Percentiles rank a stretch among this genome's conserved stretches.
phyloP scores from a whole-genome alignment of 2,888 invertebrate species.

The Pristionchus mayeri region DNA sequence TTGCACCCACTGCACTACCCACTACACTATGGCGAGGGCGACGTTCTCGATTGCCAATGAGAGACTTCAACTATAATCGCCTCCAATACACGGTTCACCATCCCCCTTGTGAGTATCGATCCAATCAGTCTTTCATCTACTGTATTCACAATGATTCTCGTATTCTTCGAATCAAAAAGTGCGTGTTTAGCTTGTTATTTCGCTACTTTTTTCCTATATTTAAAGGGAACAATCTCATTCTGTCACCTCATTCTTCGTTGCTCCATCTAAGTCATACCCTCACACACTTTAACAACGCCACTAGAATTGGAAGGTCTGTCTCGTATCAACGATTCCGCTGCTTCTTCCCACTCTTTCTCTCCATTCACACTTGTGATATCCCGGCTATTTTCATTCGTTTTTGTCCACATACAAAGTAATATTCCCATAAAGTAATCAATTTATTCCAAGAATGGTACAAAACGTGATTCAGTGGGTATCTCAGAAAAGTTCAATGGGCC shows the following conservation, averaged over 20 bases:
- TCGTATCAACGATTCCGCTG: conserved; percentile 12
- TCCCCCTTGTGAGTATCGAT: conserved; percentile 36
- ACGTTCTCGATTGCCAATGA: conserved; percentile 27
- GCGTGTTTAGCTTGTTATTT: conserved; percentile 25
- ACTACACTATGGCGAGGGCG: conserved; percentile 22
- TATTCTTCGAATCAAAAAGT: conserved; percentile 20
- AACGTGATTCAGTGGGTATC: conserved; percentile 6
- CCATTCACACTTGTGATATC: conserved; percentile 25
- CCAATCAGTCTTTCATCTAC: conserved; percentile 21
- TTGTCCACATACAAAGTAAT: not conserved
- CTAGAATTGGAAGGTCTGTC: not conserved
- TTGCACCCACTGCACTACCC: conserved; percentile 12
- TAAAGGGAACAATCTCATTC: not conserved
- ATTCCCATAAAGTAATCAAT: conserved; percentile 17
- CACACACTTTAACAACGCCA: conserved; percentile 14
- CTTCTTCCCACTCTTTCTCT: conserved; percentile 15
- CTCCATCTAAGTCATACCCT: conserved; percentile 24
- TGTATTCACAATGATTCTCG: conserved; percentile 36
- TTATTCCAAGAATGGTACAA: conserved; percentile 1
- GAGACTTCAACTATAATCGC: not conserved
- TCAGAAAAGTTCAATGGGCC: not conserved
- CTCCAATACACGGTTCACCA: not conserved
- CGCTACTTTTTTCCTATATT: not conserved
- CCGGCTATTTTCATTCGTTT: not conserved
- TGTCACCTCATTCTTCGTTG: conserved; percentile 7